Base-by-base conservation (phyloP, 1,140 invertebrate genomes). In the Ostrea edulis region DNA sequence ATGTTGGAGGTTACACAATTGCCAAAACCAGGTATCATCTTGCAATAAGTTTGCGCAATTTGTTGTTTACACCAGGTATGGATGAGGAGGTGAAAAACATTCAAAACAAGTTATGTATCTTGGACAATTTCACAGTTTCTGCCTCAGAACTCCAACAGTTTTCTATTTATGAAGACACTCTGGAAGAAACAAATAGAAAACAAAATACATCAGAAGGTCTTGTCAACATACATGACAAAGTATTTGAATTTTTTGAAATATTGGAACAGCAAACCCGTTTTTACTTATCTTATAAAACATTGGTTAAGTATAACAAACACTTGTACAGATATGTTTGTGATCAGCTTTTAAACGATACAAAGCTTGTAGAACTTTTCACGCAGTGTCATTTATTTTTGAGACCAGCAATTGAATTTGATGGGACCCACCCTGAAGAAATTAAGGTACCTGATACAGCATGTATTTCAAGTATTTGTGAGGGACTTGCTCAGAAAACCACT, bases 1-100 rank as follows among this genome's bases (percentile, higher is more conserved):
- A 86, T 35, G 51, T 89, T 51, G 81, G 88, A 83, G 88, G 88
- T 12, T 89, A 86, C 83, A 62, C 29, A 25, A n/a, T 83, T 17
- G 62, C 54, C n/a, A 89, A 89, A 86, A 12, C 20, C 5, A 89
- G 68, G 68, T 85, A 86, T 71, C n/a, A 51, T n/a, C 17, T 65
- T 2, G 86, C 54, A 12, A 77, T 20, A 71, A 14, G 12, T 20
- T 54, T 84, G 5, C 62, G 52, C 8, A 86, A 89, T 8, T 25
- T 51, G 29, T n/a, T 86, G 9, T 89, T 84, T 86, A n/a, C 44
- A 8, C 25, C 81, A 11, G 85, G 71, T 0, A 51, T 54, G 84
- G 58, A 82, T 53, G 25, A 14, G 2, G 54, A 68, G 29, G 5
- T 89, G 22, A 68, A 44, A 14, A 86, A 85, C 14, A 8, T 86